Evolutionary conservation across 2,113 vertebrate genomes (phyloP).

Genomic region (Prionailurus viverrinus): DNA sequence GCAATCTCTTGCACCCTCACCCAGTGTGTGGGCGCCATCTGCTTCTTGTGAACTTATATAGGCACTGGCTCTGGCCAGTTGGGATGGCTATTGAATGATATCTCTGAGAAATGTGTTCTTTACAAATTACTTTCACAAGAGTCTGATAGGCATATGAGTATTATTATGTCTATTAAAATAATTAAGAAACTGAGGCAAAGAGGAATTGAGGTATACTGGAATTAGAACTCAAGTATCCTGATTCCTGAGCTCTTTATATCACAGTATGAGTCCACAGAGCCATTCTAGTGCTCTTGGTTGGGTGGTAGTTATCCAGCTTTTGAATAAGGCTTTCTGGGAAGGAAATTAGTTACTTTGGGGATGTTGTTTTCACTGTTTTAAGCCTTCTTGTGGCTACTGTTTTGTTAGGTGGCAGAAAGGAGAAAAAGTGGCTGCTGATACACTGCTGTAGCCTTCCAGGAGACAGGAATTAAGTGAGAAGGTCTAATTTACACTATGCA

Average conservation of each 20-base stretch:
- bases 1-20: slow-evolving; percentile 61
- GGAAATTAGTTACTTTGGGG: slow-evolving; percentile 67
- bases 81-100: slow-evolving; percentile 59
- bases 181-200: slow-evolving; percentile 78
- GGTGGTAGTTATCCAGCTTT: slow-evolving; percentile 6
- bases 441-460: slow-evolving; percentile 1
- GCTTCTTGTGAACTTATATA: slow-evolving; percentile 70
- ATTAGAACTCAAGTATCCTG: slow-evolving; percentile 37
- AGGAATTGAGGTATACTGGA: slow-evolving; percentile 41
- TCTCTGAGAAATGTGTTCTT: slow-evolving; percentile 65
- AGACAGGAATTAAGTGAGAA: slow-evolving; percentile 57
- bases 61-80: slow-evolving; percentile 39
- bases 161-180: slow-evolving; percentile 51
- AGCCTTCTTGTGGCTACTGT: not conserved
- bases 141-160: slow-evolving; percentile 41
- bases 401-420: slow-evolving; percentile 57
- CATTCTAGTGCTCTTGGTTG: slow-evolving; percentile 20
- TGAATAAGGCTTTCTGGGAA: slow-evolving; percentile 58
- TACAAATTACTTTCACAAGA: slow-evolving; percentile 63
- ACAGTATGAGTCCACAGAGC: not conserved
- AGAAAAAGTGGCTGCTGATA: slow-evolving; percentile 32
- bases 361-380: slow-evolving; percentile 42
- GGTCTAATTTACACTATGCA: not conserved
- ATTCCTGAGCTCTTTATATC: slow-evolving; percentile 50
- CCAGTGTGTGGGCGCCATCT: slow-evolving; percentile 71